Evolutionary conservation across 2,113 vertebrate genomes (phyloP).

Genomic region (Ciconia boyciana): DNA sequence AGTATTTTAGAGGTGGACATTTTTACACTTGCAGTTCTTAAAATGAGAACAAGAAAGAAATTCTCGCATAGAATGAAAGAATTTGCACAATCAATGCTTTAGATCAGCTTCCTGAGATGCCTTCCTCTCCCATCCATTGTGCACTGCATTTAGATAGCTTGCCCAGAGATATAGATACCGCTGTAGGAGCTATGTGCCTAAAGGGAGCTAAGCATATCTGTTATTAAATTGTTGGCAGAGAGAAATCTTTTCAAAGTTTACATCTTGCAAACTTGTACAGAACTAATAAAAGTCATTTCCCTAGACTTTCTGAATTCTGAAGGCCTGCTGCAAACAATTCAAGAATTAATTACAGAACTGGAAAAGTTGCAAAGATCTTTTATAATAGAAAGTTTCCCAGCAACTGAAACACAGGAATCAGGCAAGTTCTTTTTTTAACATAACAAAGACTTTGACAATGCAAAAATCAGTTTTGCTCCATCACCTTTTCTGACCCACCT

Average conservation of each 20-base stretch:
- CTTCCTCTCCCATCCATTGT: not conserved
- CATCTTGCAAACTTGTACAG: not conserved
- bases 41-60: not conserved
- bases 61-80: not conserved
- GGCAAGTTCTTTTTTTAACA: not conserved
- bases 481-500: not conserved
- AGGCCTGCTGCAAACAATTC: not conserved
- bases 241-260: not conserved
- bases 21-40: not conserved
- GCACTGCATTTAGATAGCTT: not conserved
- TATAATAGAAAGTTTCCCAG: not conserved
- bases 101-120: not conserved
- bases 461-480: not conserved
- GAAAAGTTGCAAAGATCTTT: not conserved
- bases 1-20: not conserved
- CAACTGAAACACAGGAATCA: not conserved
- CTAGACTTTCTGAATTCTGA: not conserved
- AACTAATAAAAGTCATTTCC: not conserved
- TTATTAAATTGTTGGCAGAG: not conserved
- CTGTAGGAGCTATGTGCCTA: not conserved
- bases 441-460: not conserved
- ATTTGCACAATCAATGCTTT: not conserved
- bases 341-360: not conserved
- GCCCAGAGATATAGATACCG: not conserved
- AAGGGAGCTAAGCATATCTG: not conserved